Evolutionary conservation across 1,140 invertebrate species (phyloP).

Genomic region (Leptinotarsa undecemlineata): DNA sequence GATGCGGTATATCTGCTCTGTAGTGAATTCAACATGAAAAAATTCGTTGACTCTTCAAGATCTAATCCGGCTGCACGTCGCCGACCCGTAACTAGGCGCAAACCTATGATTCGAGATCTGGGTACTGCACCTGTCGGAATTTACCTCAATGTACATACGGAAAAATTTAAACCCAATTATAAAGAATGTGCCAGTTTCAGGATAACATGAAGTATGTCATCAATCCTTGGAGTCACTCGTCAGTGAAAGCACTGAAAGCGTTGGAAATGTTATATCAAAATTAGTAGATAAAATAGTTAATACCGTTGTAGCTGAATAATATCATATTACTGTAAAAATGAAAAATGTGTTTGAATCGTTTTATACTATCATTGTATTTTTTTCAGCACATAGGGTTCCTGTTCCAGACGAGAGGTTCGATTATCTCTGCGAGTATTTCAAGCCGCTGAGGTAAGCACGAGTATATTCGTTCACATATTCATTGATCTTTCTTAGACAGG

Average conservation of each 20-base stretch:
- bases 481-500: too few species aligned
- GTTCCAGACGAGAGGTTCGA: constrained; percentile 95
- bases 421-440: constrained; percentile 90
- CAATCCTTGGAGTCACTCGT: constrained; percentile 51
- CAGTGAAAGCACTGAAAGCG: constrained; percentile 24
- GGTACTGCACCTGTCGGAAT: constrained; percentile 54
- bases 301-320: constrained; percentile 20
- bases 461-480: too few species aligned
- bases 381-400: constrained; percentile 89
- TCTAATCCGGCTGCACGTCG: constrained; percentile 57
- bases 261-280: constrained; percentile 28
- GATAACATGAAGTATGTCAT: constrained; percentile 56
- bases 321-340: too few species aligned
- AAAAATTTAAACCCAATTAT: constrained; percentile 51
- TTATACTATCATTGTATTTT: constrained; percentile 35
- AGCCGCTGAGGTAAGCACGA: constrained; percentile 83
- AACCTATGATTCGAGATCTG: constrained; percentile 63
- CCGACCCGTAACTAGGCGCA: constrained; percentile 55
- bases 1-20: constrained; percentile 59
- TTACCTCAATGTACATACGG: constrained; percentile 55
- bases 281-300: constrained; percentile 36
- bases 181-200: constrained; percentile 51
- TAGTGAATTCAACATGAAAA: constrained; percentile 54
- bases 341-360: too few species aligned
- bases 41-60: constrained; percentile 56